These are phyloP conservation scores for Formica aserva DNA, from an alignment of 2,888 invertebrate species.

Conservation along the genomic window DNA sequence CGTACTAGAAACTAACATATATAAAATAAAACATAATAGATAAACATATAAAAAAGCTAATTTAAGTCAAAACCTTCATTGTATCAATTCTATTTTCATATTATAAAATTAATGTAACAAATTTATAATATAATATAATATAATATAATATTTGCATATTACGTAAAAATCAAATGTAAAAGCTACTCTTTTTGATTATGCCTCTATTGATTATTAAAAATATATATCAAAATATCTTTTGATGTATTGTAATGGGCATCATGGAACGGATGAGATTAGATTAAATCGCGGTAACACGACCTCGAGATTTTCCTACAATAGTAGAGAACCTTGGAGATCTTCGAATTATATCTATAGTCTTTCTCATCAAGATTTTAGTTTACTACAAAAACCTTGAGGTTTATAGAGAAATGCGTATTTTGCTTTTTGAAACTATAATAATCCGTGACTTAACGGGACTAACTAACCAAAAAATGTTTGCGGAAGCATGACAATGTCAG, in stretches of 20 bases:
- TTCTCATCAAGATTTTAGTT: slow-evolving; percentile 1
- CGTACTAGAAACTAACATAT: background rate
- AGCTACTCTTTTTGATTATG: background rate
- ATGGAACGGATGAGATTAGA: slow-evolving; percentile 62
- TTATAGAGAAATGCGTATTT: slow-evolving; percentile 39
- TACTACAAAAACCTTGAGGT: slow-evolving; percentile 67
- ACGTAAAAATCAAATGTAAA: background rate
- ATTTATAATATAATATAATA: background rate
- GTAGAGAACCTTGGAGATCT: slow-evolving; percentile 4
- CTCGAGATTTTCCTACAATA: slow-evolving; percentile 50
- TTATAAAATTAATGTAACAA: background rate
- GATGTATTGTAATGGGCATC: background rate
- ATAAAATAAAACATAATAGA: background rate
- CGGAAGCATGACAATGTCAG: slow-evolving; percentile 78
- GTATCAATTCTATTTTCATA: background rate
- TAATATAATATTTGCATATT: background rate
- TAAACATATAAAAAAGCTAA: background rate
- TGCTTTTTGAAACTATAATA: slow-evolving; percentile 67
- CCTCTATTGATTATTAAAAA: background rate
- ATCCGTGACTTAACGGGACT: slow-evolving; percentile 82
- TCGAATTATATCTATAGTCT: background rate
- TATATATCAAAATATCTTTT: background rate
- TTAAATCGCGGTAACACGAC: slow-evolving; percentile 67
- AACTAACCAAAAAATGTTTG: slow-evolving; percentile 80
- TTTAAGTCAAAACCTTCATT: background rate